phyloP scores from a whole-genome alignment of 2,888 invertebrate genomes.

The Entomobrya proxima region DNA sequence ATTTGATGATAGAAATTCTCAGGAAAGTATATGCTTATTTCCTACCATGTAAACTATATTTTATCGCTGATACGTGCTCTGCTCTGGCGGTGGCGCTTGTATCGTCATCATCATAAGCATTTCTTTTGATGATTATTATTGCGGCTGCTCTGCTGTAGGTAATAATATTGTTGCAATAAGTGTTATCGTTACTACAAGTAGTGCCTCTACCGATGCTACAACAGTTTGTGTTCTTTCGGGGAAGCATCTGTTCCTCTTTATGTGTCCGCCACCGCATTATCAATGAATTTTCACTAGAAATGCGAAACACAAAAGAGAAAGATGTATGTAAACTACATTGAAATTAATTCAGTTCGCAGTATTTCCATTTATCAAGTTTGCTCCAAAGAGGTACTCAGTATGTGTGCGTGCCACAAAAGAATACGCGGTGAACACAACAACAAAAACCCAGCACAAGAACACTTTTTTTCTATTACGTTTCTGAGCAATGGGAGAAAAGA shows the following conservation, averaged over 20 bases:
- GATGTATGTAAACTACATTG: slow-evolving; percentile 43
- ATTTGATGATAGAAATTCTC: slow-evolving; percentile 30
- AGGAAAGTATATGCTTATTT: slow-evolving; percentile 15
- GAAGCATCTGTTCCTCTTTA: slow-evolving; percentile 29
- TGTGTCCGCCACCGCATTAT: slow-evolving; percentile 9
- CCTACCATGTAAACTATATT: slow-evolving; percentile 11
- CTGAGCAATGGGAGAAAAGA: not conserved
- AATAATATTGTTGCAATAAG: not conserved
- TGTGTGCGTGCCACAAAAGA: not conserved
- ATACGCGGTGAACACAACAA: not conserved
- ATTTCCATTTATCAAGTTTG: slow-evolving; percentile 40
- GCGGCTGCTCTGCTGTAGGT: not conserved
- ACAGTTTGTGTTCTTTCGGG: not conserved
- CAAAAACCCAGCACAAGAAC: not conserved
- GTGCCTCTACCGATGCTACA: not conserved
- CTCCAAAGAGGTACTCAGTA: not conserved
- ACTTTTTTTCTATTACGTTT: slow-evolving; percentile 11
- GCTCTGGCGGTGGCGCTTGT: not conserved
- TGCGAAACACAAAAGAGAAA: not conserved
- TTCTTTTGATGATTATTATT: not conserved
- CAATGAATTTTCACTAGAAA: not conserved
- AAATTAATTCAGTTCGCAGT: slow-evolving; percentile 46
- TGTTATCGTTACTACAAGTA: not conserved
- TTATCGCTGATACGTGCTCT: not conserved
- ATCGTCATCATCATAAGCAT: not conserved